Base-by-base conservation (phyloP, 2,113 vertebrate genomes). In the Tachycineta bicolor region DNA sequence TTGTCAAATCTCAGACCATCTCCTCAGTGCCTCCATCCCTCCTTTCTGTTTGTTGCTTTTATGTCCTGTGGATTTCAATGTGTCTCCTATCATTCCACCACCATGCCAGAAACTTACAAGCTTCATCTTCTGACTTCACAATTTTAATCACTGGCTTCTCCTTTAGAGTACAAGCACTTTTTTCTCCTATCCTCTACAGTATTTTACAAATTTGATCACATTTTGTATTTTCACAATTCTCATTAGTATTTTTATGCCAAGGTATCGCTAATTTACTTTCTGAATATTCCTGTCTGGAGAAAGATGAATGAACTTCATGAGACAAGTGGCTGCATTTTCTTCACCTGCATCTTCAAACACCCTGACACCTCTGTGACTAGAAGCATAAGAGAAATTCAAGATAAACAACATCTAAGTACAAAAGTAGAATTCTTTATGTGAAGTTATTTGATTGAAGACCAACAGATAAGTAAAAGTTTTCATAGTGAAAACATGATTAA, bases 101-200 rank as follows among this genome's bases (percentile, higher is more conserved):
- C 26, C 10, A 4, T 14, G 19, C 2, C 47, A 93, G 22, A 83
- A 68, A 5, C 1, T 81, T 34, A 39, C 6, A 19, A 5, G 2
- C 10, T 83, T 89, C 14, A 21, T 31, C 24, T 84, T 25, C 22
- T 39, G 14, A 28, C 25, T 74, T 86, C 14, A 26, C 4, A 18
- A 28, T 77, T 31, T 50, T 62, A 5, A 8, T 59, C 23, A 50
- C 4, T 62, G 43, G 2, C 31, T 86, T 53, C 9, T 65, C 12
- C 18, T 69, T 79, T n/a, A 24, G 8, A 60, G 3, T 74, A 62
- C 46, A 58, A 65, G 14, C 15, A 2, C 0, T 37, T 85, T 85
- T 82, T 68, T 6, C 41, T 52, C 17, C 15, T 44, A 5, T 21
- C 3, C 1, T 26, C 8, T 60, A 14, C 11, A 0, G 0, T 46